phyloP scores from a whole-genome alignment of 2,888 invertebrate species.

The Salpingus planirostris region DNA sequence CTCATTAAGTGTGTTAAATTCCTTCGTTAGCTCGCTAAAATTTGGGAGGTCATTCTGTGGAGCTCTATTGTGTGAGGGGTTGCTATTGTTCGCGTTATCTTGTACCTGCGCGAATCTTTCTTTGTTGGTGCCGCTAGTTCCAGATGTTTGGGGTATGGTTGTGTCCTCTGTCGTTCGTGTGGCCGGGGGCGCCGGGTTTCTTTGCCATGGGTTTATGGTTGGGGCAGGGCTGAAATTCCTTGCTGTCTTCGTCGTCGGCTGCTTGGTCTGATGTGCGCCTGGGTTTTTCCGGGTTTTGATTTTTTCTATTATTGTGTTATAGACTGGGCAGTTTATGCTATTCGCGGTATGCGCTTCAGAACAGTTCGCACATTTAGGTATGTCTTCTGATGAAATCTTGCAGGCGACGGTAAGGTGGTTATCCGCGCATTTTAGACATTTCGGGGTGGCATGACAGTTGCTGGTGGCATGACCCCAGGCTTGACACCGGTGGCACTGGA shows the following conservation, averaged over 20 bases:
- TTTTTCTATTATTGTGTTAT: not conserved
- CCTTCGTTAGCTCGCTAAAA: not conserved
- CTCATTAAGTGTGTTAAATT: not conserved
- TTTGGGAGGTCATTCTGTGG: no score
- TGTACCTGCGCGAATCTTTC: no score
- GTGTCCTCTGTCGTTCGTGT: not conserved
- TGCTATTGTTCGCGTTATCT: no score
- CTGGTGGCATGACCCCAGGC: constrained; percentile 22
- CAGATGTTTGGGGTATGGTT: not conserved
- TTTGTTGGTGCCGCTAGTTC: not conserved
- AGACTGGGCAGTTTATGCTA: constrained; percentile 1
- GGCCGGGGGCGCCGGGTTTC: no score
- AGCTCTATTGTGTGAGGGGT: no score
- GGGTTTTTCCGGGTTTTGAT: not conserved
- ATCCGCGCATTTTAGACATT: constrained; percentile 22
- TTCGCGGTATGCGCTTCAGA: constrained; percentile 5
- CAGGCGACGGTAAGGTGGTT: constrained; percentile 20
- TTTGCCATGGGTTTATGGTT: no score
- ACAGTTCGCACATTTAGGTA: constrained; percentile 23
- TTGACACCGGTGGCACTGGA: constrained; percentile 25
- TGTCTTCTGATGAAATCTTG: no score
- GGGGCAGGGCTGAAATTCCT: not conserved
- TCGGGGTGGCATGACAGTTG: constrained; percentile 19
- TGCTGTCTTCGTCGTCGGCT: not conserved
- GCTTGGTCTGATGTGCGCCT: not conserved